Evolutionary conservation across 2,113 vertebrate species (phyloP).

Genomic region (Verasper variegatus): DNA sequence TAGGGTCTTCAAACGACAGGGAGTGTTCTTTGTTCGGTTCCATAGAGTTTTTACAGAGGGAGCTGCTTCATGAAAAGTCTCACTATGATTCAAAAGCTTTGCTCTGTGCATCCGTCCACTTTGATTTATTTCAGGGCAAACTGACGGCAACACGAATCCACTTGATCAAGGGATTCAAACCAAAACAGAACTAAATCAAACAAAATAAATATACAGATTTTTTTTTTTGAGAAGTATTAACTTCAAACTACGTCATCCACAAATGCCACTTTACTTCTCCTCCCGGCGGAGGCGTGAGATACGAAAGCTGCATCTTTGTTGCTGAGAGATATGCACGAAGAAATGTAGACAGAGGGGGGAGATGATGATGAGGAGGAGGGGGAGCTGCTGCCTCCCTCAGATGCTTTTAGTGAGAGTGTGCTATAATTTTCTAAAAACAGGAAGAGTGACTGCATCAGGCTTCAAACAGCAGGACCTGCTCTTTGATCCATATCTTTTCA

Average conservation of each 20-base stretch:
- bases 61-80: conserved; percentile 59
- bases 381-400: neutral
- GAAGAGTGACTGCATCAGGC: conserved; percentile 62
- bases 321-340: conserved; percentile 37
- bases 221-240: conserved; percentile 39
- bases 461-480: conserved; percentile 64
- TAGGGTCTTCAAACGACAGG: conserved; percentile 55
- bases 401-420: conserved; percentile 64
- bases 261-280: conserved; percentile 34
- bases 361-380: conserved; percentile 43
- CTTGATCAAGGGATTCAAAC: conserved; percentile 56
- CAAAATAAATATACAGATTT: conserved; percentile 16
- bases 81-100: conserved; percentile 59
- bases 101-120: conserved; percentile 41
- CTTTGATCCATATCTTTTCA: conserved; percentile 59
- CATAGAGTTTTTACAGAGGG: conserved; percentile 9
- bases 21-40: conserved; percentile 59
- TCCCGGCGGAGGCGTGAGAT: conserved; percentile 38
- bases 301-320: conserved; percentile 51
- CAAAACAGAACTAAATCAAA: conserved; percentile 47
- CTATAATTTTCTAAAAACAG: conserved; percentile 70
- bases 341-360: conserved; percentile 40
- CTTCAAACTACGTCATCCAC: conserved; percentile 37
- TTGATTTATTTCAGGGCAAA: conserved; percentile 50
- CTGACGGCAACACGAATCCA: conserved; percentile 45